Conservation (phyloP, 2,888 invertebrate species). For the Philonicus albiceps region DNA sequence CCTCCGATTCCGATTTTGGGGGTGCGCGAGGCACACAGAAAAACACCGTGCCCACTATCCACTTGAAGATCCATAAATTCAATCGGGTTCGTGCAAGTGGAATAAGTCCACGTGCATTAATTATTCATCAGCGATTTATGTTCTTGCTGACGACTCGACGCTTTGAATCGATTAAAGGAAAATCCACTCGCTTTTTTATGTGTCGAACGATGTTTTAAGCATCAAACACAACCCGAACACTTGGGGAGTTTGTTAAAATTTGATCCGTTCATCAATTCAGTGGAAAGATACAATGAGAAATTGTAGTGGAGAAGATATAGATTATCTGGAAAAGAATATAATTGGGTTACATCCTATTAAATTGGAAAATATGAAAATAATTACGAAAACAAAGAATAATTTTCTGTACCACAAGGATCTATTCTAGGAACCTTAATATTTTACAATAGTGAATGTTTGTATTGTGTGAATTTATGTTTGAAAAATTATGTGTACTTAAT, state of each 20-base stretch:
- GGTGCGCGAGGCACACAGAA: neutral
- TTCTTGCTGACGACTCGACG: neutral
- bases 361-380: neutral
- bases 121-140: neutral
- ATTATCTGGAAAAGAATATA: too few relatives aligned
- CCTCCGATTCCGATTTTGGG: neutral
- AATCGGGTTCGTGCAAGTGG: neutral
- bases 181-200: neutral
- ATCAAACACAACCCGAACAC: neutral
- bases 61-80: neutral
- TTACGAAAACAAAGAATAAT: neutral
- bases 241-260: neutral
- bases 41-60: neutral
- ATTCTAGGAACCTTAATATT: neutral
- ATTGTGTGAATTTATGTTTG: neutral
- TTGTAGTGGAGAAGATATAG: too few relatives aligned
- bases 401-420: neutral
- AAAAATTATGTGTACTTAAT: neutral
- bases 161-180: neutral
- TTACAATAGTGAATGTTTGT: neutral
- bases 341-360: too few relatives aligned
- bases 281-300: neutral
- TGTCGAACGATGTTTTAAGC: neutral
- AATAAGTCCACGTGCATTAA: neutral
- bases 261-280: neutral